Percentiles rank a stretch among this genome's conserved stretches.
Evolutionary conservation across 2,797 vertebrate species (phyloP).

Genomic region (Alectoris magna): DNA sequence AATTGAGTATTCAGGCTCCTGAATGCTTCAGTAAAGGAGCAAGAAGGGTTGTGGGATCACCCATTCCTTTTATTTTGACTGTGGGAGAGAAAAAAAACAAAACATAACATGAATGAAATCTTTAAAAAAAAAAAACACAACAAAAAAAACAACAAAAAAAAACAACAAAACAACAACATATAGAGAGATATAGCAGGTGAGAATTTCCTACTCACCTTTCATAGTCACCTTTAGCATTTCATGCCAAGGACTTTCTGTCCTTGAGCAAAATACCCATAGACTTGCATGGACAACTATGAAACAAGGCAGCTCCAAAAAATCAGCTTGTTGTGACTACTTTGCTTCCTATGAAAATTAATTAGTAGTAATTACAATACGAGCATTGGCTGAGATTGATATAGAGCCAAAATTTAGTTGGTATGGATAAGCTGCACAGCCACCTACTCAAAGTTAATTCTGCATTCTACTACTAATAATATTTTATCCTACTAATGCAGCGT

Average conservation of each 20-base stretch:
- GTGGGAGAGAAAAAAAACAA: background rate
- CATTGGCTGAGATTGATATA: background rate
- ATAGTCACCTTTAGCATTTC: background rate
- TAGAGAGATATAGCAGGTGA: background rate
- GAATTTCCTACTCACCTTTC: background rate
- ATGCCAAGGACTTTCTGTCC: background rate
- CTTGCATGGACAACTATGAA: background rate
- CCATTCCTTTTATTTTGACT: background rate
- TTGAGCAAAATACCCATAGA: background rate
- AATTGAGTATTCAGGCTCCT: conserved; percentile 34
- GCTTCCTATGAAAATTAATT: background rate
- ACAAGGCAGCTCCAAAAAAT: background rate
- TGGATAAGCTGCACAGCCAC: background rate
- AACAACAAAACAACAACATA: background rate
- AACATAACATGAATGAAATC: background rate
- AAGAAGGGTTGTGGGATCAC: background rate
- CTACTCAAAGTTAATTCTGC: background rate
- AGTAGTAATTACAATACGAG: background rate
- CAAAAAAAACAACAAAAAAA: no score
- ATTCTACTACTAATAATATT: background rate
- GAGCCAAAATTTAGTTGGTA: background rate
- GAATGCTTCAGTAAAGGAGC: conserved; percentile 5
- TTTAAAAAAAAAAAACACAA: background rate
- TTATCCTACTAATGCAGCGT: background rate
- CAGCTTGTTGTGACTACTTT: fast-evolving